A percentile compares a stretch with the other conserved stretches of the same genome.
Conservation (phyloP, 2,113 vertebrate species). For the Copsychus sechellarum region DNA sequence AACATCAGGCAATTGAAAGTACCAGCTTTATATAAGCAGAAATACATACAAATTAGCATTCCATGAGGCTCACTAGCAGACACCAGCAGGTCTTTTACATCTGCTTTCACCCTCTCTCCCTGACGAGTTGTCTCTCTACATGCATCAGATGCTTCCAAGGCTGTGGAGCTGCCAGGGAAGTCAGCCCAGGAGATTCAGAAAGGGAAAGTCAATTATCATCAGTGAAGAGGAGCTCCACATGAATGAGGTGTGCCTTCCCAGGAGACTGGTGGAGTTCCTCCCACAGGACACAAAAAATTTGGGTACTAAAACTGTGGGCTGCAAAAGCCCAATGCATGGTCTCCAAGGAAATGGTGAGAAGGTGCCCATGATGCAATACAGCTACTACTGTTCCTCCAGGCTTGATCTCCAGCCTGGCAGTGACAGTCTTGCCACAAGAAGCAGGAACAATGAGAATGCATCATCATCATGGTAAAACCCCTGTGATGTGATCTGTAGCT, state of each 20-base stretch:
- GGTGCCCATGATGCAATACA: fast-evolving
- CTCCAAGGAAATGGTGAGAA: background rate
- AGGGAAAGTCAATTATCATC: background rate
- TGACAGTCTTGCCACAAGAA: background rate
- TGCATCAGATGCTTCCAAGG: background rate
- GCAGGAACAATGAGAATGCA: background rate
- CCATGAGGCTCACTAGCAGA: background rate
- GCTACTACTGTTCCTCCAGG: background rate
- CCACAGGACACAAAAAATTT: background rate
- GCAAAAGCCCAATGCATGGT: background rate
- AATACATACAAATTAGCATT: background rate
- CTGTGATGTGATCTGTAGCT: background rate
- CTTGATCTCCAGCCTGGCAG: background rate
- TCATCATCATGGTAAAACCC: background rate
- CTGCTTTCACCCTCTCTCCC: background rate
- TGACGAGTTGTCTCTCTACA: background rate
- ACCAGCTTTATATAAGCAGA: background rate
- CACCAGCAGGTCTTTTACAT: background rate
- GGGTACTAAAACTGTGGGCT: background rate
- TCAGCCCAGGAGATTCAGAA: background rate
- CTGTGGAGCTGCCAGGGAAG: background rate
- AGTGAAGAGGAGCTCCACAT: background rate
- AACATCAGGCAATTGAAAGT: background rate
- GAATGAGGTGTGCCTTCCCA: background rate
- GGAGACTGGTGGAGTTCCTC: background rate